These are phyloP conservation scores for Andrena fulva DNA, from an alignment of 2,888 invertebrate genomes.

Conservation along the genomic window DNA sequence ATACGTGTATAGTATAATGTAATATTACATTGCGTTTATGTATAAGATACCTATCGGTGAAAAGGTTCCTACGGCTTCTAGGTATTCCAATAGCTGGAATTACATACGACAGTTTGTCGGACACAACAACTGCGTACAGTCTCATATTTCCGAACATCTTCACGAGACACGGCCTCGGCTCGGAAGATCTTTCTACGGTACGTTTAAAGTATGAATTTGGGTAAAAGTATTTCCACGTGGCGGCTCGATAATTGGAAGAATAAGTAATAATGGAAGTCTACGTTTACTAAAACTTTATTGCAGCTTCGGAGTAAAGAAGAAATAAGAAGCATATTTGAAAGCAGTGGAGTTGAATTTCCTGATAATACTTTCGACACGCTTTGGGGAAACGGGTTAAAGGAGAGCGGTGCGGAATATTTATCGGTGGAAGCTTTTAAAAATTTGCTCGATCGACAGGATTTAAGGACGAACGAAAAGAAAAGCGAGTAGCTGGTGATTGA, in stretches of 20 bases:
- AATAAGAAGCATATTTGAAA: conserved; percentile 69
- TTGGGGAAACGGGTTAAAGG: conserved; percentile 74
- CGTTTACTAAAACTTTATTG: conserved; percentile 18
- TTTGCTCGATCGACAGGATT: conserved; percentile 27
- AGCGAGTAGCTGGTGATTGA: background rate
- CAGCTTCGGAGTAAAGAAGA: conserved; percentile 71
- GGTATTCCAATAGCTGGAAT: conserved; percentile 41
- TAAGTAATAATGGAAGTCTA: background rate
- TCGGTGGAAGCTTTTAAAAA: conserved; percentile 73
- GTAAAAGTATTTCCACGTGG: background rate
- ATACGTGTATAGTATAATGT: too few species aligned
- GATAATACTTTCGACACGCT: conserved; percentile 72
- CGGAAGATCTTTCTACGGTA: conserved; percentile 83
- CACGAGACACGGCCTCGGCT: conserved; percentile 83
- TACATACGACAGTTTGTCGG: conserved; percentile 22
- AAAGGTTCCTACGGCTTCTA: conserved; percentile 1
- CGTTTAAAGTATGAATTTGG: conserved; percentile 16
- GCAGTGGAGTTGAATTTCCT: conserved; percentile 72
- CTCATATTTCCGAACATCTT: conserved; percentile 84
- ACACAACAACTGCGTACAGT: conserved; percentile 75
- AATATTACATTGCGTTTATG: too few species aligned
- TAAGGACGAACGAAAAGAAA: background rate
- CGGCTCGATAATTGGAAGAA: background rate
- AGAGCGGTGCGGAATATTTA: conserved; percentile 72
- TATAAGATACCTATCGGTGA: too few species aligned